Percentiles rank a stretch among this genome's conserved stretches.
Evolutionary conservation across 1,140 invertebrate genomes (phyloP).

Genomic region (Metopolophium dirhodum): DNA sequence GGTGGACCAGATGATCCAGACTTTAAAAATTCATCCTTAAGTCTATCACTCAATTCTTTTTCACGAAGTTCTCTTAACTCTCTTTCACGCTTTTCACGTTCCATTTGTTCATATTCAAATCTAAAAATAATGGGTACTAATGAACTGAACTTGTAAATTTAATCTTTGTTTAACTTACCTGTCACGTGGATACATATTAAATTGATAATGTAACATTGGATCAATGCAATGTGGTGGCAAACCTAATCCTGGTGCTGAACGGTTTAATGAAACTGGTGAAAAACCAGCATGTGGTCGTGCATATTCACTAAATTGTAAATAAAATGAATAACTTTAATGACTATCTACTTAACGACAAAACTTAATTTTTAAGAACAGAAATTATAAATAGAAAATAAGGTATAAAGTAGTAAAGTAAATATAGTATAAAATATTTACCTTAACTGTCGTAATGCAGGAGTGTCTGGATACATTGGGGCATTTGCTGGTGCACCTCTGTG

Average conservation of each 20-base stretch:
- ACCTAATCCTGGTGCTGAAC: slow-evolving; percentile 62
- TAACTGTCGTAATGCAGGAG: slow-evolving; percentile 87
- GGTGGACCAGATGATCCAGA: slow-evolving; percentile 68
- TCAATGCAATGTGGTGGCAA: slow-evolving; percentile 75
- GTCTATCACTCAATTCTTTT: slow-evolving; percentile 79
- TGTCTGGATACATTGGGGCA: slow-evolving; percentile 75
- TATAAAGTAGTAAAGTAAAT: too few species aligned
- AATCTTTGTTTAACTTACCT: slow-evolving; percentile 63
- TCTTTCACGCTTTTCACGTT: slow-evolving; percentile 82
- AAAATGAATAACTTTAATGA: not conserved
- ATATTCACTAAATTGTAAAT: slow-evolving; percentile 70
- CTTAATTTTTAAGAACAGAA: not conserved
- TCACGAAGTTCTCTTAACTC: slow-evolving; percentile 86
- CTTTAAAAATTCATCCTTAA: slow-evolving; percentile 85
- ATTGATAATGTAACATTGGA: slow-evolving; percentile 77
- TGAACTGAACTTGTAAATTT: slow-evolving; percentile 28
- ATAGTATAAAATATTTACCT: slow-evolving; percentile 62
- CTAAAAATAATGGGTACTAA: slow-evolving; percentile 59
- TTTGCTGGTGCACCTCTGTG: slow-evolving; percentile 59
- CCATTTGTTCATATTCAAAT: slow-evolving; percentile 81
- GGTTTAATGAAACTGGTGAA: slow-evolving; percentile 71
- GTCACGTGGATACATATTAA: slow-evolving; percentile 74
- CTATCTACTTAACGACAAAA: not conserved
- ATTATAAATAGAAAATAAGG: not conserved
- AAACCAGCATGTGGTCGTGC: slow-evolving; percentile 88